Conservation (phyloP, 2,113 vertebrate species). For the Trichomycterus rosablanca region DNA sequence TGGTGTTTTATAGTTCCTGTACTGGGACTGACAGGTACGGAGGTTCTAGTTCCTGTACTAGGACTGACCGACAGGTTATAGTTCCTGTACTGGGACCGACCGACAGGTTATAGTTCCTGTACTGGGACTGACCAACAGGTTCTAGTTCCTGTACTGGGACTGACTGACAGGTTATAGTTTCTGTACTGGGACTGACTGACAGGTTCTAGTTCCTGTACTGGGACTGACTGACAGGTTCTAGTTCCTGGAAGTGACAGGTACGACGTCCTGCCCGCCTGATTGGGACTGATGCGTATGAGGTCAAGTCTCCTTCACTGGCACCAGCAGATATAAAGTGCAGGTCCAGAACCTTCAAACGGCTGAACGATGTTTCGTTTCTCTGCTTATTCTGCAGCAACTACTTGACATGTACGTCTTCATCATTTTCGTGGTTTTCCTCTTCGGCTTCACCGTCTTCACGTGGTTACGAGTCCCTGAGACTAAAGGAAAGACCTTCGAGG, state of each 20-base stretch:
- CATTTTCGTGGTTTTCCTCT: slow-evolving; percentile 78
- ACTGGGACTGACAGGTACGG: background rate
- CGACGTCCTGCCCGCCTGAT: background rate
- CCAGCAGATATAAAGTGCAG: background rate
- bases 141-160: background rate
- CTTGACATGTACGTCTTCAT: slow-evolving; percentile 78
- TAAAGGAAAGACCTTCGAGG: slow-evolving; percentile 88
- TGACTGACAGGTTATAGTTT: background rate
- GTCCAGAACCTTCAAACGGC: background rate
- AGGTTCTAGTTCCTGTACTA: background rate
- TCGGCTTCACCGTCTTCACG: slow-evolving; percentile 76
- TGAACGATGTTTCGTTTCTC: background rate
- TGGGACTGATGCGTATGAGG: background rate
- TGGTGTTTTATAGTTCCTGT: no score
- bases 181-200: background rate
- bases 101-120: no score
- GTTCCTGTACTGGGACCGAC: background rate
- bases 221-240: background rate
- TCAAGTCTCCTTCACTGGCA: background rate
- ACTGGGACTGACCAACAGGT: background rate
- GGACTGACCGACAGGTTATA: background rate
- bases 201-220: no score
- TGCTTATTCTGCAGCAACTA: slow-evolving; percentile 60
- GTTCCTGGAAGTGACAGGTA: no score
- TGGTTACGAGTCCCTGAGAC: slow-evolving; percentile 89